Evolutionary conservation across 2,113 vertebrate genomes (phyloP).

Genomic region (Alligator sinensis): DNA sequence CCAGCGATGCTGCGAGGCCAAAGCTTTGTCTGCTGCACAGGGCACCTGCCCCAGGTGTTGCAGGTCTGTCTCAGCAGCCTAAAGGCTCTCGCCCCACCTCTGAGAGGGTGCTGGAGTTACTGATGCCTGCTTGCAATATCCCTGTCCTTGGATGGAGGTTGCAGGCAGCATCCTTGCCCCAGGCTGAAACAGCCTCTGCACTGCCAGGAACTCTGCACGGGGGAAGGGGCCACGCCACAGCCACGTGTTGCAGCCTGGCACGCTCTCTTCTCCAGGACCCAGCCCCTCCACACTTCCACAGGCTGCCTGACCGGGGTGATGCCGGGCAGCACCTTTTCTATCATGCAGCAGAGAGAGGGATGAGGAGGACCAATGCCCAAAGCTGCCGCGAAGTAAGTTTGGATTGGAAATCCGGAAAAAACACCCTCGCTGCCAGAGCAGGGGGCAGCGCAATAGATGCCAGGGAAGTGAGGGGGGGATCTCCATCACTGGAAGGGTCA

Average conservation of each 20-base stretch:
- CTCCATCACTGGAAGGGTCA: no score
- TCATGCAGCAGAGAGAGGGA: neutral
- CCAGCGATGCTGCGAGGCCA: neutral
- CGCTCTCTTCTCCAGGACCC: no score
- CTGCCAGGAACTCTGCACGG: neutral
- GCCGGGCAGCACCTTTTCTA: no score
- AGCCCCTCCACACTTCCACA: neutral
- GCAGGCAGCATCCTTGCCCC: neutral
- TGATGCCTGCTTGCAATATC: neutral
- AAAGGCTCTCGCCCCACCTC: no score
- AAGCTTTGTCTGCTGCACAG: neutral
- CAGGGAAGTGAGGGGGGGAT: neutral
- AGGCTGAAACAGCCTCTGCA: neutral
- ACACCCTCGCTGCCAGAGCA: no score
- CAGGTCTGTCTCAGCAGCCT: neutral
- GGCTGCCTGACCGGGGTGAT: no score
- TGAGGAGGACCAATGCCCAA: no score
- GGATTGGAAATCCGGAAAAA: no score
- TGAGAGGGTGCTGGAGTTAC: neutral
- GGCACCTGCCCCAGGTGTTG: neutral
- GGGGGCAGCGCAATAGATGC: neutral
- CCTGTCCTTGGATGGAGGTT: neutral
- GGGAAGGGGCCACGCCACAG: neutral
- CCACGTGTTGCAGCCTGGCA: no score
- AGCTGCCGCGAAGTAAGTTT: no score